Base-by-base conservation (phyloP, 64 coral and sea anemone species). In the Porites lutea region DNA sequence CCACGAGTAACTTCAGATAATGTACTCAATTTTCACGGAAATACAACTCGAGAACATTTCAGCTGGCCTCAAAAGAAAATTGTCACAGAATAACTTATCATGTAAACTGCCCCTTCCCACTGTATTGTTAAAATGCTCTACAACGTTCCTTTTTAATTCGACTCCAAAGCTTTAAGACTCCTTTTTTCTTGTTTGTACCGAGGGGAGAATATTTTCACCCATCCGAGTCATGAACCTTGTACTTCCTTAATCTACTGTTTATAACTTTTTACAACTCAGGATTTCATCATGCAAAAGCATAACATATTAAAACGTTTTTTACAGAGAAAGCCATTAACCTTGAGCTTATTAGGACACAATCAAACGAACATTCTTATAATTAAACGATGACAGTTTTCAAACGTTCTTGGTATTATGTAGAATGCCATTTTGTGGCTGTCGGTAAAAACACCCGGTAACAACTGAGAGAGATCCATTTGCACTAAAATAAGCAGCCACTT, bases 311-410 rank as follows among this genome's bases (percentile, higher is more conserved):
- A 80, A 68, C 48, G 15, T 8, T 22, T 74, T 7, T 74, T 44
- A 74, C 45, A 47, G 60, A 65, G 61, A 68, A 46, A 84, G 44
- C 61, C 81, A 84, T 84, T 68, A 84, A 64, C 46, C 16, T 9
- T 48, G 45, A 47, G 63, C 64, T 84, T 84, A 84, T 68, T 68
- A 84, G 3, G 61, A 61, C 45, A 84, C 62, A 68, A 84, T 84
- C 63, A 84, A 84, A 65, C 62, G 81, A 84, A 84, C 81, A 84
- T 63, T 84, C 62, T 23, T 49, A 65, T 68, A 84, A 84, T 84
- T 84, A 84, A 68, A 84, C 66, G 63, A 68, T 84, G 81, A 84
- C 81, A 67, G 81, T 84, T 67, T 84, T 18, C 59, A 51, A 84
- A 84, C n/a, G 45, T 68, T 84, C 63, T 52, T 68, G 46, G 16